A percentile compares a stretch with the other conserved stretches of the same genome.
phyloP scores from a whole-genome alignment of 1,140 invertebrate species.

The Vanessa tameamea region DNA sequence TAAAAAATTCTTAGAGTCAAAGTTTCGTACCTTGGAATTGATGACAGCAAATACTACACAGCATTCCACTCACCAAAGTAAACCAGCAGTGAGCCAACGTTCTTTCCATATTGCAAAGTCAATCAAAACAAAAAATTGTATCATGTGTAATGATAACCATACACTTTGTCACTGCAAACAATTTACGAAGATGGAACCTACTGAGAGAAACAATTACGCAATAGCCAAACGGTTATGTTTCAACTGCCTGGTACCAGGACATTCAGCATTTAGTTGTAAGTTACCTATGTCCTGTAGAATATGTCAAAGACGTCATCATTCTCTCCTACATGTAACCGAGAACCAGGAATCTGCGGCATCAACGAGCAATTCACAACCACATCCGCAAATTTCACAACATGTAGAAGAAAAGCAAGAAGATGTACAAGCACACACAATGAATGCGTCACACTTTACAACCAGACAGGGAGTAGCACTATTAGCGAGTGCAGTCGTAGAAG shows the following conservation, averaged over 20 bases:
- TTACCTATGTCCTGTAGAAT: constrained; percentile 6
- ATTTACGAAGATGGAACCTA: constrained; percentile 8
- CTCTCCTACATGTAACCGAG: background rate
- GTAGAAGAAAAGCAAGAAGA: constrained; percentile 3
- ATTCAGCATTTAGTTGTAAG: background rate
- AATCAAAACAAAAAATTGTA: constrained; percentile 3
- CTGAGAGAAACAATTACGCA: background rate
- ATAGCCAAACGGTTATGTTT: constrained; percentile 3
- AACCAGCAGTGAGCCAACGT: background rate
- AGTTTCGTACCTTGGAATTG: constrained; percentile 49
- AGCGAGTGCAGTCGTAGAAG: background rate
- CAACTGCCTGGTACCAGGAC: constrained; percentile 9
- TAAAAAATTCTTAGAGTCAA: constrained; percentile 43
- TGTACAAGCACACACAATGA: constrained; percentile 10
- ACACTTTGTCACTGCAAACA: constrained; percentile 2
- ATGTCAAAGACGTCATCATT: constrained; percentile 8
- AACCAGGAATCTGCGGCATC: background rate
- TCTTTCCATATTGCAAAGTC: constrained; percentile 1
- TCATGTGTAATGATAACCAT: constrained; percentile 8
- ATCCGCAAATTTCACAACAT: background rate
- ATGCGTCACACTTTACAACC: constrained; percentile 2
- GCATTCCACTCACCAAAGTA: background rate
- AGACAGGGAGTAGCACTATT: constrained; percentile 3
- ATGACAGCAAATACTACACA: constrained; percentile 9
- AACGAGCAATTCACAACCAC: constrained; percentile 1